Evolutionary conservation across 2,888 invertebrate species (phyloP), one percentile per base, ranked within the genome.

Genomic region (Pterostichus niger): DNA sequence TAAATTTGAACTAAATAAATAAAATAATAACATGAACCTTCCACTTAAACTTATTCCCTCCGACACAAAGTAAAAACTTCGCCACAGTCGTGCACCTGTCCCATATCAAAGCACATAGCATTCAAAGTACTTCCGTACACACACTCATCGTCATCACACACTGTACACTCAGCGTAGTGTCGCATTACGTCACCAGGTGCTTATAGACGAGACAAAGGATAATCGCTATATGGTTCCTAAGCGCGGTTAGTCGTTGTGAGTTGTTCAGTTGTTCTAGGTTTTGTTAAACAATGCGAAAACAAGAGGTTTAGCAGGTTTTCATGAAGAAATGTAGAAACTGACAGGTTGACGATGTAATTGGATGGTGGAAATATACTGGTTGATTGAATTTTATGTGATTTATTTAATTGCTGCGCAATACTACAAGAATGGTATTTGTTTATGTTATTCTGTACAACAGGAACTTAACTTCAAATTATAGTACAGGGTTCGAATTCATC

Each of bases 131-230:
- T 64, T 64, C 64, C 64, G 64, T 35, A 64, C 35, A 49, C 35
- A 49, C 49, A 64, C 64, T 59, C 64, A 35, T 59, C 35, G 13
- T 35, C 64, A 64, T 31, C 59, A 59, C 17, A 59, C 59, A 61
- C n/a, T 33, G n/a, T n/a, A 31, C 35, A 64, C 13, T 13, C n/a
- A 13, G 35, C 13, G n/a, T 35, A 64, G 64, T 64, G 64, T 64
- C 64, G 33, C 11, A 64, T 64, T 64, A 64, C 64, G 64, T 64
- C 64, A 64, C 64, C 64, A 64, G 64, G 64, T 64, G 64, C 35
- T 33, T 13, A 33, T 33, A 33, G 64, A 64, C 13, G 61, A 31
- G 35, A 64, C 64, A 64, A 64, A 64, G 64, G 64, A 64, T 64
- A 64, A 64, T 64, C 64, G 64, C 13, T 64, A 49, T 49, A 13